A percentile compares a stretch with the other conserved stretches of the same genome.
Evolutionary conservation across 2,888 invertebrate species (phyloP).

Genomic region (Leptinotarsa haldemani): DNA sequence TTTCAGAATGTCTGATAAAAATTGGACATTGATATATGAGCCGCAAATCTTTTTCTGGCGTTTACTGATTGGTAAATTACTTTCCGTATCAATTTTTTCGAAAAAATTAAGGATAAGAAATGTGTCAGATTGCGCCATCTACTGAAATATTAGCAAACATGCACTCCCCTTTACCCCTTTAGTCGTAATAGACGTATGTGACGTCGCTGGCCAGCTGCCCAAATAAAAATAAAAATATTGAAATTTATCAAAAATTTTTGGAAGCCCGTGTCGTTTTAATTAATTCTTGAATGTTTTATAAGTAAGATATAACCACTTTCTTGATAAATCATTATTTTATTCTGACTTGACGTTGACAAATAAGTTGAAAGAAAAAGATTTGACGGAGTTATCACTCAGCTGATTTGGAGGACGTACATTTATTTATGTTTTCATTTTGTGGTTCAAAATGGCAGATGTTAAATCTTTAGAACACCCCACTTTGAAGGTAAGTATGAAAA

Average conservation of each 20-base stretch:
- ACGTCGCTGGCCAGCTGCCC: neutral
- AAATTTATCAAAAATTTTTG: neutral
- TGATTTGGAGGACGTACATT: constrained; percentile 39
- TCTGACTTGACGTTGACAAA: constrained; percentile 14
- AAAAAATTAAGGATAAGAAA: too few species aligned
- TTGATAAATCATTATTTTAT: neutral
- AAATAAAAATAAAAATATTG: constrained; percentile 8
- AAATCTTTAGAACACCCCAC: constrained; percentile 96
- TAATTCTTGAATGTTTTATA: too few species aligned
- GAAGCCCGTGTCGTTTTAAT: neutral
- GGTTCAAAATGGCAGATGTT: constrained; percentile 83
- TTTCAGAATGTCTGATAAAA: too few species aligned
- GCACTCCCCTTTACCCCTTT: neutral
- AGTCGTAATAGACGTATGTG: neutral
- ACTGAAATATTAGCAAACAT: too few species aligned
- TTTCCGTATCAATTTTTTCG: too few species aligned
- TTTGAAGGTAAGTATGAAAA: constrained; percentile 77
- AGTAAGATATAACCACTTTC: neutral
- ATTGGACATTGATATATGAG: too few species aligned
- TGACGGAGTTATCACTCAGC: constrained; percentile 33
- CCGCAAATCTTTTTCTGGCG: too few species aligned
- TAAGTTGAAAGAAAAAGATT: neutral
- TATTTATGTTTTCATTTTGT: constrained; percentile 52
- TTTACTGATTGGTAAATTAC: too few species aligned
- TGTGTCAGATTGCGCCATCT: too few species aligned